phyloP scores from a whole-genome alignment of 2,797 vertebrate genomes.

The Labeo calbasu region DNA sequence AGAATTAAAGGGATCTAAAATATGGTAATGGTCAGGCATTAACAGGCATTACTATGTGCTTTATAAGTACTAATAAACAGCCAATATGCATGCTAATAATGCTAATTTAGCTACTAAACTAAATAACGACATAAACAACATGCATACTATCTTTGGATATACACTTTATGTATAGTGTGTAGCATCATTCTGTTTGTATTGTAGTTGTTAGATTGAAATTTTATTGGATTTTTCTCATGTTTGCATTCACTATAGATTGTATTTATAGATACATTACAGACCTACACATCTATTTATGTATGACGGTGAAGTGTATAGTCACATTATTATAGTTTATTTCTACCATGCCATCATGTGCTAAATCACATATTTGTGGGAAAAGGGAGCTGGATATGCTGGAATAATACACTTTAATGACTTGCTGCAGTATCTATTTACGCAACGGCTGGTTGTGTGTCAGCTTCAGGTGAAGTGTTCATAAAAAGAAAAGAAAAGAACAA shows the following conservation, averaged over 20 bases:
- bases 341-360: not conserved
- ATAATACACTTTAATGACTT: constrained; percentile 34
- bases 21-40: not conserved
- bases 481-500: not conserved
- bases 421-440: constrained; percentile 3
- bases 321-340: constrained; percentile 27
- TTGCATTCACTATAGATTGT: not conserved
- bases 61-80: not conserved
- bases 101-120: not conserved
- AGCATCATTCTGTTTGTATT: not conserved
- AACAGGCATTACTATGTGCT: not conserved
- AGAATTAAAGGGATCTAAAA: not conserved
- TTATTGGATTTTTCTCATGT: not conserved
- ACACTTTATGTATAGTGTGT: not conserved
- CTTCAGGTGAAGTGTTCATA: constrained; percentile 7
- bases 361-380: constrained; percentile 5
- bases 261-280: constrained; percentile 6
- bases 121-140: not conserved
- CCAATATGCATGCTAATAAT: not conserved
- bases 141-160: not conserved
- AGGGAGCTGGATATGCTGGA: not conserved
- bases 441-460: not conserved
- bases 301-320: not conserved
- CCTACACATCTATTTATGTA: not conserved
- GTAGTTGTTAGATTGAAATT: not conserved